These are phyloP conservation scores for Thelohanellus kitauei DNA, from an alignment of 30 jellyfish, hydroid and myxozoan species.

Conservation along the genomic window DNA sequence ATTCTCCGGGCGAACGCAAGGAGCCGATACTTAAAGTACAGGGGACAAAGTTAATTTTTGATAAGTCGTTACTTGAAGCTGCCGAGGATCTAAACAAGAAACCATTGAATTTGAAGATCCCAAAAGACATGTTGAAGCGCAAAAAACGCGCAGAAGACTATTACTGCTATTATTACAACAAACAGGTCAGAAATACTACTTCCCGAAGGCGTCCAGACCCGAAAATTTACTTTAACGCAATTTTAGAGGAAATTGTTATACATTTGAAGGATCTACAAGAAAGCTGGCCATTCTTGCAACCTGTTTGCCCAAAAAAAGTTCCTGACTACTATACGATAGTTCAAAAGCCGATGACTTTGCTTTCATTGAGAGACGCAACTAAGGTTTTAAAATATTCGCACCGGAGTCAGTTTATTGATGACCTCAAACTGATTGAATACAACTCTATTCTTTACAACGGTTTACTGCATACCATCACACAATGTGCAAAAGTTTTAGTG, in stretches of 20 bases:
- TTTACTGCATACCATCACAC: not conserved
- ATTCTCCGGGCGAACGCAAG: not conserved
- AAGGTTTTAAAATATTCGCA: not conserved
- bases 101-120: conserved; percentile 23
- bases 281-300: conserved; percentile 93
- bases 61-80: conserved; percentile 64
- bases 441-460: conserved; percentile 76
- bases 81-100: conserved; percentile 48
- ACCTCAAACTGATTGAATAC: conserved; percentile 23
- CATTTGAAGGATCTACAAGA: conserved; percentile 37
- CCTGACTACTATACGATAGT: conserved; percentile 62
- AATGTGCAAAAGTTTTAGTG: not conserved
- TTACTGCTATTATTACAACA: not conserved
- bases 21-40: conserved; percentile 23
- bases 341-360: conserved; percentile 69
- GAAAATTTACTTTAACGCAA: conserved; percentile 25
- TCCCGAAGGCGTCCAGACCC: not conserved
- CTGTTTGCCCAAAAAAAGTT: conserved; percentile 39
- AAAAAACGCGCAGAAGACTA: not conserved
- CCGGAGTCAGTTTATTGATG: conserved; percentile 27
- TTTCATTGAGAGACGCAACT: conserved; percentile 34
- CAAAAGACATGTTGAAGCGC: conserved; percentile 13
- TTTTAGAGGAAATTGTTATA: conserved; percentile 21
- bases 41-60: conserved; percentile 59
- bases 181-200: not conserved